These are phyloP conservation scores for Thamnophis elegans DNA, from an alignment of 2,797 vertebrate genomes.

Conservation along the genomic window DNA sequence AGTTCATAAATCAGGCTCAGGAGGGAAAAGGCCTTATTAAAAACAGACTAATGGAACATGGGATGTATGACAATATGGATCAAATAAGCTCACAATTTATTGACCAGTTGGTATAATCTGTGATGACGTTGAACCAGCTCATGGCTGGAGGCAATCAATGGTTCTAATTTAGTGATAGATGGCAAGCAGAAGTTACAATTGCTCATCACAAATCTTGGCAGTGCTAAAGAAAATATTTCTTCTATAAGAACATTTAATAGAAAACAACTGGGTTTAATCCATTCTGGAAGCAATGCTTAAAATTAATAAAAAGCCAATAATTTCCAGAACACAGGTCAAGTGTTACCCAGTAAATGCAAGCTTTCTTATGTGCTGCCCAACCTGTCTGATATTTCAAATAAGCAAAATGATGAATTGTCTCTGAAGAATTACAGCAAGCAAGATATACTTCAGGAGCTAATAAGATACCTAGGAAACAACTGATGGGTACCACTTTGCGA, in stretches of 20 bases:
- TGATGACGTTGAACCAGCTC: conserved; percentile 56
- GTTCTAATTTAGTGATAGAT: not conserved
- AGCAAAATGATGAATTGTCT: conserved; percentile 59
- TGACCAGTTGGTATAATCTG: conserved; percentile 60
- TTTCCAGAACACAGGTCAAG: conserved; percentile 33
- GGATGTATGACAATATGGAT: conserved; percentile 57
- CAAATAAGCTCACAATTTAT: conserved; percentile 61
- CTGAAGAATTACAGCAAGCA: conserved; percentile 66
- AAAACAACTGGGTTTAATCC: conserved; percentile 12
- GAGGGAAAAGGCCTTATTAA: conserved; percentile 32
- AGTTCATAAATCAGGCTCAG: conserved; percentile 22
- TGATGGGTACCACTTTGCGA: conserved; percentile 59
- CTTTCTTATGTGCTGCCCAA: conserved; percentile 62
- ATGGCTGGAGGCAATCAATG: conserved; percentile 51
- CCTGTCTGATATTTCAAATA: conserved; percentile 61
- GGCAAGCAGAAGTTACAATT: not conserved
- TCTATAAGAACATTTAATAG: not conserved
- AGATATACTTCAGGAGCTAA: conserved; percentile 65
- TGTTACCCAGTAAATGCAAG: conserved; percentile 67
- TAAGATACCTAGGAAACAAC: conserved; percentile 62
- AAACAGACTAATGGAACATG: conserved; percentile 42
- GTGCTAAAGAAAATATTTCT: conserved; percentile 19
- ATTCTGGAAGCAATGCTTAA: conserved; percentile 50
- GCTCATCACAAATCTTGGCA: not conserved
- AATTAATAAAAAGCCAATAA: conserved; percentile 54